Conservation (phyloP, 2,888 invertebrate genomes). For the Argyresthia goedartella region DNA sequence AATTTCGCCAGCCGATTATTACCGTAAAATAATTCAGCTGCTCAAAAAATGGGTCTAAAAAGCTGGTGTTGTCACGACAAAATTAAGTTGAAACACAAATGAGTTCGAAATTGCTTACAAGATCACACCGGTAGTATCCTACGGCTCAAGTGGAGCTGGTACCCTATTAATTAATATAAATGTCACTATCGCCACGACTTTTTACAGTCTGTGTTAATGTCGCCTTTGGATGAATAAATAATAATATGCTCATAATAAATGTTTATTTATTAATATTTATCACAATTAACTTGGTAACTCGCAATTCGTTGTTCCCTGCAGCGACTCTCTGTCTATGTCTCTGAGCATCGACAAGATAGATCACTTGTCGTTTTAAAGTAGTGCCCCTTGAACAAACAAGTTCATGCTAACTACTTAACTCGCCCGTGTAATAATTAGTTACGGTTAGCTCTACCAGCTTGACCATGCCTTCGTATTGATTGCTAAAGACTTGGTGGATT, state of each 20-base stretch:
- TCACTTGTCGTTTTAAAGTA: not conserved
- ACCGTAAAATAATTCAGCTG: not conserved
- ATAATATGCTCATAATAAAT: not conserved
- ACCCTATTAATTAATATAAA: constrained; percentile 5
- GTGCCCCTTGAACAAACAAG: not conserved
- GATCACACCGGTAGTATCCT: not conserved
- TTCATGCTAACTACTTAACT: constrained; percentile 3
- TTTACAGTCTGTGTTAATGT: constrained; percentile 1
- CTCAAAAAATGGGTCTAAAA: not conserved
- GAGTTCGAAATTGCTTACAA: not conserved
- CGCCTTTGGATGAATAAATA: constrained; percentile 3
- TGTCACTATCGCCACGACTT: constrained; percentile 2
- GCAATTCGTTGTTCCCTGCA: not conserved
- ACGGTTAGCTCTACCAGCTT: not conserved
- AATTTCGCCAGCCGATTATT: constrained; percentile 6
- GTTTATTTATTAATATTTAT: constrained; percentile 4
- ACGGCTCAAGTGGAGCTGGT: not conserved
- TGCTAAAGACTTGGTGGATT: too few relatives aligned
- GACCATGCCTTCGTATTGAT: too few relatives aligned
- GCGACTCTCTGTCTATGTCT: not conserved
- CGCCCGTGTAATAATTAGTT: not conserved
- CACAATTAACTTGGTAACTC: constrained; percentile 2
- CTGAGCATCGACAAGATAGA: not conserved
- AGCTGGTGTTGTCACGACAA: not conserved
- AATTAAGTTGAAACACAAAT: not conserved